These are phyloP conservation scores for Coilia nasus DNA, from an alignment of 2,797 vertebrate species.

Conservation along the genomic window DNA sequence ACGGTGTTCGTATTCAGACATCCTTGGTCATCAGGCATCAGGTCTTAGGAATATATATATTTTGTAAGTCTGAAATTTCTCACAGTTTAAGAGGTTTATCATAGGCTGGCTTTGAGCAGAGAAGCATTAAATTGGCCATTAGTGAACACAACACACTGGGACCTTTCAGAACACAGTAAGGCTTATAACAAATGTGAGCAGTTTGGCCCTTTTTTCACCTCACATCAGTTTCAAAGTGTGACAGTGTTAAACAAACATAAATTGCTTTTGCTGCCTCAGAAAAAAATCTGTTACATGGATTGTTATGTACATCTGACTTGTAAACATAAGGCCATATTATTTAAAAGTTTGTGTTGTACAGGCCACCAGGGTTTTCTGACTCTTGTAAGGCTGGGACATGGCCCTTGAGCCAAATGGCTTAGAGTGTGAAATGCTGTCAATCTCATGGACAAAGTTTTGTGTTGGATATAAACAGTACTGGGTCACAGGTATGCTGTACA, in stretches of 20 bases:
- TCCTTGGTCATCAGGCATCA: no score
- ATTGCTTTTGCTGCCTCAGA: not conserved
- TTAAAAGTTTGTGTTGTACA: not conserved
- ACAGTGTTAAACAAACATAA: not conserved
- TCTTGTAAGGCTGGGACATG: not conserved
- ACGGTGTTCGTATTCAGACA: no score
- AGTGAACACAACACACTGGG: not conserved
- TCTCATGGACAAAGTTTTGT: no score
- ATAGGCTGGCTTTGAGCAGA: conserved; percentile 7
- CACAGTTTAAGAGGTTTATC: conserved; percentile 17
- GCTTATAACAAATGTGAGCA: not conserved
- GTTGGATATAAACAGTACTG: not conserved
- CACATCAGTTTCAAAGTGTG: not conserved
- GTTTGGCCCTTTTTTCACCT: not conserved
- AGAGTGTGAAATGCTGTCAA: no score
- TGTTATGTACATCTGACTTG: not conserved
- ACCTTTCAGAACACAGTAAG: not conserved
- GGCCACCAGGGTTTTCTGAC: not conserved
- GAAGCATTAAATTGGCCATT: conserved; percentile 9
- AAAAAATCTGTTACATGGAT: not conserved
- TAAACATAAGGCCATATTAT: not conserved
- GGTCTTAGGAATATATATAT: not conserved
- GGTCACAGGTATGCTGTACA: not conserved
- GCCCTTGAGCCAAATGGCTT: not conserved
- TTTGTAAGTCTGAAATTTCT: not conserved